phyloP scores from a whole-genome alignment of 2,888 invertebrate species.

The Plagiodera versicolora region DNA sequence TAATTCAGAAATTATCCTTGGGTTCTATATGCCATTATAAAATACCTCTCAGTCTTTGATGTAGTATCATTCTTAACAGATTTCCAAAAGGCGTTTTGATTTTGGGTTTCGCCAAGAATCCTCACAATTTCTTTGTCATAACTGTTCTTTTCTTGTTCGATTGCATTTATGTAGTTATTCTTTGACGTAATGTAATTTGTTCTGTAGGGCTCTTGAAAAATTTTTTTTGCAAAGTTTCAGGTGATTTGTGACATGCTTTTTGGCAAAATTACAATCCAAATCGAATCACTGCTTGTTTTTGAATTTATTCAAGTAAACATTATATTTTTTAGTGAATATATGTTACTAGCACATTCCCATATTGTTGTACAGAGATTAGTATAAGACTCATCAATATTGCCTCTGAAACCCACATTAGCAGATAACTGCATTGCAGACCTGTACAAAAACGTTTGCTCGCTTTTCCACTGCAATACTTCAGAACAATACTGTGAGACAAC shows the following conservation, averaged over 20 bases:
- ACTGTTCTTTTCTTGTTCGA: background rate
- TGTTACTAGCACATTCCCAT: background rate
- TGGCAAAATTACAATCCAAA: conserved; percentile 1
- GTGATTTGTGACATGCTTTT: background rate
- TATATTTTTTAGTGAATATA: background rate
- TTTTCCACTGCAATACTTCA: conserved; percentile 5
- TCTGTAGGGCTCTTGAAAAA: background rate
- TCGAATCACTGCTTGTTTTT: background rate
- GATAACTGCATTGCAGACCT: conserved; percentile 2
- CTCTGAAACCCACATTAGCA: conserved; percentile 6
- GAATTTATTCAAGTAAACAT: background rate
- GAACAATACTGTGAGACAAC: background rate
- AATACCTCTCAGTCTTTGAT: no score
- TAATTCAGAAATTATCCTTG: background rate
- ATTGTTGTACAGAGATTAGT: background rate
- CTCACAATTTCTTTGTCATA: background rate
- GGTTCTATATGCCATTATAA: no score
- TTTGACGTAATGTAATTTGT: background rate
- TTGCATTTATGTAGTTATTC: background rate
- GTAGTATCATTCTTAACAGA: background rate
- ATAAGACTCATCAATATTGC: background rate
- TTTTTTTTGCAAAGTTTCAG: background rate
- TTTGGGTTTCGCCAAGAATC: background rate
- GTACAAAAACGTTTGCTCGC: background rate
- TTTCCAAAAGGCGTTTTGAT: background rate